Base-by-base conservation (phyloP, 2,113 vertebrate species). In the Microtus oregoni region DNA sequence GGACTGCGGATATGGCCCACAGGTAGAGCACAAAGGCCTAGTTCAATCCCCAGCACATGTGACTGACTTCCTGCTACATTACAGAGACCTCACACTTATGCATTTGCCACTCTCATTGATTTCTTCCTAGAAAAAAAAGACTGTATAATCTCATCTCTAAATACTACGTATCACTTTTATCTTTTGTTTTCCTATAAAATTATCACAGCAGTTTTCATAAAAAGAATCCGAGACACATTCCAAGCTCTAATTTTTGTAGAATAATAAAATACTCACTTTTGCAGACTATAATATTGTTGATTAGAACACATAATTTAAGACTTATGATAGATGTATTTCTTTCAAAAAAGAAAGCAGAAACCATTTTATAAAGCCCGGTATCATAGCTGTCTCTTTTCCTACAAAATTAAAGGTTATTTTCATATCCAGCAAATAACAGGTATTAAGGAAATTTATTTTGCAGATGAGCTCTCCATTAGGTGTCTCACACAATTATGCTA, bases 271-370 rank as follows among this genome's bases (percentile, higher is more conserved):
- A 58, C 0, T 3, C 87, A 92, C 2, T 55, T 88, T 85, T 76
- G 5, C 47, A 26, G 22, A 88, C 65, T 4, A 2, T 81, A 61
- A 41, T n/a, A 24, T 67, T 79, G 90, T 38, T 85, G 32, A 3
- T 76, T 92, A 11, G 20, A 26, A 44, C 90, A 73, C 1, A 86
- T 8, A 65, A 61, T 90, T 96, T 63, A 50, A 96, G 89, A 92
- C 19, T 93, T 81, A 3, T 38, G 93, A 5, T 15, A 95, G 65
- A 81, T 26, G 7, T n/a, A 72, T 3, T 85, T 92, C 24, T 30
- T 38, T 47, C 61, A 47, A 9, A 3, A 19, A 44, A 63, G 38
- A 44, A 85, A 65, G 44, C 72, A 7, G 14, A 67, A 81, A 78
- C 58, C 55, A 5, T 63, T 65, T 63, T 85, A 15, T 38, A 85